Evolutionary conservation across 2,888 invertebrate species (phyloP).

Genomic region (Morpho deidamia): DNA sequence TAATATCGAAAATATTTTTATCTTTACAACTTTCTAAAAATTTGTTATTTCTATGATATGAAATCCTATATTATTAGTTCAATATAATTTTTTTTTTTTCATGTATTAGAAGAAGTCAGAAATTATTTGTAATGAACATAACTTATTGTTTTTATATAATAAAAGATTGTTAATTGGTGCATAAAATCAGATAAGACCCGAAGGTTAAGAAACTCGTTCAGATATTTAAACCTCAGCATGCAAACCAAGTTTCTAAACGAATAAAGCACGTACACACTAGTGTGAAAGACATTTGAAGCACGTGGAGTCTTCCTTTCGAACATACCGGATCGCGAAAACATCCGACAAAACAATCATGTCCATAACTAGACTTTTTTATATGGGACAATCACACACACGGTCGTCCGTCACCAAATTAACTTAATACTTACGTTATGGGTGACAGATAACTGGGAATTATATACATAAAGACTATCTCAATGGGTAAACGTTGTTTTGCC

Average conservation of each 20-base stretch:
- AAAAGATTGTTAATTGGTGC: constrained; percentile 13
- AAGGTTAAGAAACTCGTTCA: constrained; percentile 15
- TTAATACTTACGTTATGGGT: too few relatives aligned
- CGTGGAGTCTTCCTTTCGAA: constrained; percentile 45
- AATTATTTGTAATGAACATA: background rate
- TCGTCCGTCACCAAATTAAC: too few relatives aligned
- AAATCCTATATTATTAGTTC: too few relatives aligned
- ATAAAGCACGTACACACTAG: constrained; percentile 15
- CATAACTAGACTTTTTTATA: background rate
- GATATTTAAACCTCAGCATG: constrained; percentile 26
- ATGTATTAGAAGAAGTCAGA: too few relatives aligned
- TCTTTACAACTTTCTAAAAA: too few relatives aligned
- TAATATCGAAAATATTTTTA: too few relatives aligned
- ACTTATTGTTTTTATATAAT: background rate
- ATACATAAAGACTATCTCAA: too few relatives aligned
- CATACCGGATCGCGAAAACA: constrained; percentile 53
- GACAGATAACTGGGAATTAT: too few relatives aligned
- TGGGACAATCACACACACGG: too few relatives aligned
- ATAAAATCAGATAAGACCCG: constrained; percentile 25
- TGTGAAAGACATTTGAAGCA: constrained; percentile 44
- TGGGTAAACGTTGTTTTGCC: too few relatives aligned
- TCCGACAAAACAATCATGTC: constrained; percentile 41
- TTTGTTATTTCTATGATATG: too few relatives aligned
- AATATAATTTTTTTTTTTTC: too few relatives aligned
- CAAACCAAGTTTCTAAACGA: constrained; percentile 11